Percentiles rank a stretch among this genome's conserved stretches.
These are phyloP conservation scores for Popillia japonica DNA, from an alignment of 1,140 invertebrate species.

Conservation along the genomic window DNA sequence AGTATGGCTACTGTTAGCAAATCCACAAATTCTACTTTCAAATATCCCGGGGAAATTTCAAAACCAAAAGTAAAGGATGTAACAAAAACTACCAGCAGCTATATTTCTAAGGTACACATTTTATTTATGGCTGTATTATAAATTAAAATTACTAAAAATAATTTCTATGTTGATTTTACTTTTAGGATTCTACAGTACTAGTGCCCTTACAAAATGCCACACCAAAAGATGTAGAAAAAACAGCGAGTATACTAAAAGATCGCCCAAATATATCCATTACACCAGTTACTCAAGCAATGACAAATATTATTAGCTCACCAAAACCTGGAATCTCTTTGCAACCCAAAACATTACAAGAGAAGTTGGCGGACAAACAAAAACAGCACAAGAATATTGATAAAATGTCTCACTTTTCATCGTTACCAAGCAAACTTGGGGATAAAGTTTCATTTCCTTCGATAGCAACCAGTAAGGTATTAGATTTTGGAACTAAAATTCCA, in stretches of 20 bases:
- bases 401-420: slow-evolving; percentile 39
- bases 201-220: background rate
- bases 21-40: slow-evolving; percentile 21
- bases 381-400: slow-evolving; percentile 50
- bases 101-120: slow-evolving; percentile 35
- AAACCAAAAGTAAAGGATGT: slow-evolving; percentile 38
- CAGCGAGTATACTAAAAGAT: slow-evolving; percentile 52
- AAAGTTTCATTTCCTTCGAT: slow-evolving; percentile 1
- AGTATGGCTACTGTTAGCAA: slow-evolving; percentile 20
- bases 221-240: slow-evolving; percentile 30
- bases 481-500: slow-evolving; percentile 17
- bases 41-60: slow-evolving; percentile 29
- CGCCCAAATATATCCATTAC: slow-evolving; percentile 57
- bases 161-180: background rate
- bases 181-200: background rate
- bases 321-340: slow-evolving; percentile 20
- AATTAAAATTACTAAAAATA: background rate
- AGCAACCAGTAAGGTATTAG: background rate
- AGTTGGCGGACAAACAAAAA: slow-evolving; percentile 69
- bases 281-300: slow-evolving; percentile 47
- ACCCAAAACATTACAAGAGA: slow-evolving; percentile 69
- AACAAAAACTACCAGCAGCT: slow-evolving; percentile 39
- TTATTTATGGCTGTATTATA: no score
- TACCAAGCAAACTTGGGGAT: slow-evolving; percentile 19
- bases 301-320: slow-evolving; percentile 22